Conservation (phyloP, 2,888 invertebrate species). For the Mimumesa dahlbomi region DNA sequence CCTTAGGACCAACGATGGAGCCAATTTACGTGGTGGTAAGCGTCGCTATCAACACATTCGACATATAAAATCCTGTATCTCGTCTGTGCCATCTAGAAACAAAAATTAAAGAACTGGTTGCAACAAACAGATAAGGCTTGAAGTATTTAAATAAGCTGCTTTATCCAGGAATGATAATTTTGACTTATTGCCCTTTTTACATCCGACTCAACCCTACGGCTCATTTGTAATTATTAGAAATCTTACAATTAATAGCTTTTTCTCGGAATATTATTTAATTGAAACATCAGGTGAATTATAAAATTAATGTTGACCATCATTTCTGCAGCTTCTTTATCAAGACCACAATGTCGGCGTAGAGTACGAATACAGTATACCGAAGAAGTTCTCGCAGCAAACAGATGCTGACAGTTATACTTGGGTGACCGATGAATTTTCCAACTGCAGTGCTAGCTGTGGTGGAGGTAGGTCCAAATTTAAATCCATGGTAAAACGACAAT, state of each 20-base stretch:
- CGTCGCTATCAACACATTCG: constrained; percentile 54
- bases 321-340: constrained; percentile 88
- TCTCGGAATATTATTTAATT: too few species aligned
- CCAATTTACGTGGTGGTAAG: constrained; percentile 91
- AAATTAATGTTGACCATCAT: constrained; percentile 1
- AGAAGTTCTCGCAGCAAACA: constrained; percentile 84
- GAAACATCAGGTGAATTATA: neutral
- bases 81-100: neutral
- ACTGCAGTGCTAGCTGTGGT: constrained; percentile 94
- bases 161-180: too few species aligned
- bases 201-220: too few species aligned
- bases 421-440: constrained; percentile 88
- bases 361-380: constrained; percentile 95
- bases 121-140: too few species aligned
- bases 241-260: too few species aligned
- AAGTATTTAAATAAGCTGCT: too few species aligned
- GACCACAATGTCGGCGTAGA: constrained; percentile 91
- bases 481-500: neutral
- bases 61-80: neutral
- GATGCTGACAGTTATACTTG: constrained; percentile 91
- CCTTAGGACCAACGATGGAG: constrained; percentile 95
- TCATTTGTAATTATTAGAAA: too few species aligned
- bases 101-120: too few species aligned
- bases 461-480: constrained; percentile 84
- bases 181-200: too few species aligned